Evolutionary conservation across 2,797 vertebrate species (phyloP), one percentile per base, ranked within the genome.

Genomic region (Gila robusta): DNA sequence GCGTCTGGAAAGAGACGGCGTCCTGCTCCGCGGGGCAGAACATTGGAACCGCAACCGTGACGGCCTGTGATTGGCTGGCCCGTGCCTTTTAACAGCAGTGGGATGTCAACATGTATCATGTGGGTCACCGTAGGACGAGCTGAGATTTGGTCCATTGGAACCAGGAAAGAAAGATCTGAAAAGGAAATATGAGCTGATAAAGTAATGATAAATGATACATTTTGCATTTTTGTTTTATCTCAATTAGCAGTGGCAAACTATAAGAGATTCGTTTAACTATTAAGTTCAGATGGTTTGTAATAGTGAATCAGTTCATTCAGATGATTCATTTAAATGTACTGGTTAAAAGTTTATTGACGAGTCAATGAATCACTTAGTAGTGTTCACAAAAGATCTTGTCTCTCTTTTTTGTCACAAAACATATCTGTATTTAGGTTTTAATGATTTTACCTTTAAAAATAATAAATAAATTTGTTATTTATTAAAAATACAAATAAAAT

Each of bases 1-100:
- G 41, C 52, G 0, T 64, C 47, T 70, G 37, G 23, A 67, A 41
- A 84, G 17, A 82, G 28, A 74, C 5, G 32, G 23, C 10, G 47
- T 26, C 21, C 47, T 23, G 78, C 72, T 67, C 77, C 21, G 7
- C 6, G 28, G 12, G 19, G 76, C 70, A 82, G 70, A 89, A 89
- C 70, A 23, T 69, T 14, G 26, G 71, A 83, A 19, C 44, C 16
- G n/a, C 26, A 37, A n/a, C 69, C 35, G n/a, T 73, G 81, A 49
- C 71, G 41, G 39, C 41, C 28, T n/a, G 62, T 49, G 62, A 83
- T 79, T 80, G 79, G 67, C 37, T 32, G 49, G 35, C 37, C 41
- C 56, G 62, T 9, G 11, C 84, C 62, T 23, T 72, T 86, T 67
- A 32, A 66, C n/a, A 21, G 47, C 41, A 54, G 28, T 62, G 56